Conservation (phyloP, 2,888 invertebrate species). For the Nymphalis polychloros region DNA sequence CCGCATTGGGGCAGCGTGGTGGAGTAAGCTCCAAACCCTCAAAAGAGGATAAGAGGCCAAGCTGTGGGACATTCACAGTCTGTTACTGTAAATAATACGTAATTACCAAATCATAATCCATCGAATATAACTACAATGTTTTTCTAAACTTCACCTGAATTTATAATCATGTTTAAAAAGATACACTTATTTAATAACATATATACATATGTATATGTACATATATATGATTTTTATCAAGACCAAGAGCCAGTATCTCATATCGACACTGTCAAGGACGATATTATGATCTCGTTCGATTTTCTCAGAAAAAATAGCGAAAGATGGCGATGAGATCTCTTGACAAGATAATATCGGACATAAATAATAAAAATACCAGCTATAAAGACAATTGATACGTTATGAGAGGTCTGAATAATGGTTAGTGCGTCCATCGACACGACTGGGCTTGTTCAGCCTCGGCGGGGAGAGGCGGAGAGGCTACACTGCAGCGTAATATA, state of each 20-base stretch:
- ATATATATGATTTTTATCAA: background rate
- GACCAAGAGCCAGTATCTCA: background rate
- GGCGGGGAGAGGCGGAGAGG: slow-evolving; percentile 29
- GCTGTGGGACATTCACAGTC: too few relatives aligned
- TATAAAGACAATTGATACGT: slow-evolving; percentile 78
- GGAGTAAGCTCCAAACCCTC: too few relatives aligned
- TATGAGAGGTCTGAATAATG: slow-evolving; percentile 65
- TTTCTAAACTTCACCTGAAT: too few relatives aligned
- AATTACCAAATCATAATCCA: too few relatives aligned
- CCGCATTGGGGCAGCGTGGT: too few relatives aligned
- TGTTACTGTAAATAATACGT: too few relatives aligned
- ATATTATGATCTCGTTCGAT: background rate
- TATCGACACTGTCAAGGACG: background rate
- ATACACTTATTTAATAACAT: too few relatives aligned
- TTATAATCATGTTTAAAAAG: too few relatives aligned
- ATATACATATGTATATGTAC: too few relatives aligned
- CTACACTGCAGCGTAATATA: slow-evolving; percentile 58
- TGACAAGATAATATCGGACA: slow-evolving; percentile 57
- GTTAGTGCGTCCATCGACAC: slow-evolving; percentile 63
- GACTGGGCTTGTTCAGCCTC: slow-evolving; percentile 45
- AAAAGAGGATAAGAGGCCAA: too few relatives aligned
- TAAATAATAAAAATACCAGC: slow-evolving; percentile 72
- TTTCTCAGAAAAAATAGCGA: slow-evolving; percentile 24
- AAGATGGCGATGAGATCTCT: slow-evolving; percentile 35
- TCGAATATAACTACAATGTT: too few relatives aligned